A percentile compares a stretch with the other conserved stretches of the same genome.
Evolutionary conservation across 37 sponge, comb jelly and placozoan genomes (phyloP).

Genomic region (Geodia barretti): DNA sequence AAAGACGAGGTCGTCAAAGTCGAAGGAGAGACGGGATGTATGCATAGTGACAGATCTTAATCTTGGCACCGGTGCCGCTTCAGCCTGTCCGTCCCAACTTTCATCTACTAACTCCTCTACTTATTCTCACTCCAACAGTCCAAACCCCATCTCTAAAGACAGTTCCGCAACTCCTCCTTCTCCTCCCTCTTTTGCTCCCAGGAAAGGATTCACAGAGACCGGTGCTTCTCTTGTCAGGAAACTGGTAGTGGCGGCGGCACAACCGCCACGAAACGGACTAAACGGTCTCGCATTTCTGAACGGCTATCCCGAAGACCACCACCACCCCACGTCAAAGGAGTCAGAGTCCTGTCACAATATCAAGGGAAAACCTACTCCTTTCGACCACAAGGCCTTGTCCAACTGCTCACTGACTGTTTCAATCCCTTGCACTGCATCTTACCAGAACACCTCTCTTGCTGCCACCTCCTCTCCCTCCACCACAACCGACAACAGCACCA

Average conservation of each 20-base stretch:
- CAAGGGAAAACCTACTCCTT: background rate
- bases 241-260: background rate
- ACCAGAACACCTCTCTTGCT: too few species aligned
- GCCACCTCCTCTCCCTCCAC: background rate
- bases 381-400: background rate
- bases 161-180: background rate
- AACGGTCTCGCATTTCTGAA: conserved; percentile 5
- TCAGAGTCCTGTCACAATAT: too few species aligned
- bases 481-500: background rate
- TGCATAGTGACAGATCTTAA: conserved; percentile 33
- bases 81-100: background rate
- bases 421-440: background rate
- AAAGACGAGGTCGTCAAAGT: background rate
- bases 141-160: background rate
- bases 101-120: background rate
- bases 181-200: background rate
- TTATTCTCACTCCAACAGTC: background rate
- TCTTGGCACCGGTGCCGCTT: conserved; percentile 11
- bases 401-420: background rate
- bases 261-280: background rate
- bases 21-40: conserved; percentile 15
- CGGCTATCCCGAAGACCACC: background rate
- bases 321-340: background rate
- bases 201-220: conserved; percentile 8
- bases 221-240: conserved; percentile 9